Evolutionary conservation across 2,797 vertebrate species (phyloP).

Genomic region (Ceyx erithaca): DNA sequence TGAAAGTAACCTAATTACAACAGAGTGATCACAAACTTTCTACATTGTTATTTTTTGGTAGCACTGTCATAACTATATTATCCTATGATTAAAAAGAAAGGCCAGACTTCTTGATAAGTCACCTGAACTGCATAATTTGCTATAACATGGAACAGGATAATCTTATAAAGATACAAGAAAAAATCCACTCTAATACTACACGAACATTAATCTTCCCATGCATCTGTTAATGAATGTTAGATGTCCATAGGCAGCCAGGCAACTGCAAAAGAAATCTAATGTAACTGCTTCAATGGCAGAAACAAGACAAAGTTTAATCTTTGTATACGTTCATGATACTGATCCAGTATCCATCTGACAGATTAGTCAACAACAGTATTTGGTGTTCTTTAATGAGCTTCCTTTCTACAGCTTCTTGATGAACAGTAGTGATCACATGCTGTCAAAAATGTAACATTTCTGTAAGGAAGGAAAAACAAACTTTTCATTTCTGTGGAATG

Average conservation of each 20-base stretch:
- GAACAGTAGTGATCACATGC: accelerated
- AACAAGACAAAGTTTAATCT: background rate
- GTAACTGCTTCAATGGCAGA: background rate
- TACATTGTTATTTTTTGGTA: background rate
- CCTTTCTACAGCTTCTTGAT: background rate
- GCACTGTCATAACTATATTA: background rate
- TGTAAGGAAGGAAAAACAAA: background rate
- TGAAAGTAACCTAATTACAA: background rate
- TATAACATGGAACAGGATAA: background rate
- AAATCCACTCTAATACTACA: background rate
- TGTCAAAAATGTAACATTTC: background rate
- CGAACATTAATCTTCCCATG: background rate
- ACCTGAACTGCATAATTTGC: background rate
- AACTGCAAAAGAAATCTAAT: background rate
- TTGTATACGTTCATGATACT: background rate
- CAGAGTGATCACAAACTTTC: background rate
- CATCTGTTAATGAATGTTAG: background rate
- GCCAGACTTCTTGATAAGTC: background rate
- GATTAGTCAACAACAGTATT: background rate
- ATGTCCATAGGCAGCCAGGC: accelerated
- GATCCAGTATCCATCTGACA: background rate
- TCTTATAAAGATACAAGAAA: background rate
- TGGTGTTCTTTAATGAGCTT: background rate
- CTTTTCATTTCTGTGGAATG: background rate
- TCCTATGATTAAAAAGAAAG: background rate